Percentiles rank a stretch among this genome's conserved stretches.
phyloP scores from a whole-genome alignment of 35 echinoderm and acorn worm genomes.

The Apostichopus japonicus region DNA sequence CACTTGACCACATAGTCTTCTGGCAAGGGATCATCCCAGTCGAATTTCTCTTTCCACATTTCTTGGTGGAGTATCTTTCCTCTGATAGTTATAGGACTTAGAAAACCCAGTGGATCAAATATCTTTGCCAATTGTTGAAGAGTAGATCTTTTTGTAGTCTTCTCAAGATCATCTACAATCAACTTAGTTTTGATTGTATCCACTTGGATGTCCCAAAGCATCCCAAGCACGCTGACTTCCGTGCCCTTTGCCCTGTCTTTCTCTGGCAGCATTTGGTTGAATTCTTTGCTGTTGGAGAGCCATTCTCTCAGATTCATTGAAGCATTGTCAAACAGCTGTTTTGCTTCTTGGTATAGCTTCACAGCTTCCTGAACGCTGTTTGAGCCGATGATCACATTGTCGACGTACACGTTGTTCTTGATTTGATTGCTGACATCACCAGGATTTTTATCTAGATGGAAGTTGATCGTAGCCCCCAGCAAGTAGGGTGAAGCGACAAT shows the following conservation, averaged over 20 bases:
- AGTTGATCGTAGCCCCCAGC: not conserved
- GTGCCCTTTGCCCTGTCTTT: slow-evolving; percentile 7
- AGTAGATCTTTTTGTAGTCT: not conserved
- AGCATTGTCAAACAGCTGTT: not conserved
- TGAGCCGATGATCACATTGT: slow-evolving; percentile 9
- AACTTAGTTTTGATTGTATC: not conserved
- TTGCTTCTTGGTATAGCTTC: not conserved
- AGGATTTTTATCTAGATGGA: not conserved
- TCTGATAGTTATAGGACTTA: slow-evolving; percentile 4
- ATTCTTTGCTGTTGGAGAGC: slow-evolving; percentile 7
- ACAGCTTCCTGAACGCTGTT: not conserved
- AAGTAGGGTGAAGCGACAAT: not conserved
- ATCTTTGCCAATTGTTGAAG: not conserved
- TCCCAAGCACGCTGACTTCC: slow-evolving; percentile 2
- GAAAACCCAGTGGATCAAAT: slow-evolving; percentile 16
- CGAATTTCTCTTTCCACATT: no score
- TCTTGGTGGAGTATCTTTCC: not conserved
- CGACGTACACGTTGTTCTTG: not conserved
- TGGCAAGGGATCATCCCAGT: not conserved
- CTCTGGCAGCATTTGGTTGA: not conserved
- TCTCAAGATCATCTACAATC: not conserved
- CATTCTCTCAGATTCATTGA: slow-evolving; percentile 47
- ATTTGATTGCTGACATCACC: not conserved
- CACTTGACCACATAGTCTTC: not conserved
- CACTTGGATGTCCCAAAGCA: not conserved